These are phyloP conservation scores for Labroides dimidiatus DNA, from an alignment of 2,797 vertebrate genomes.

Conservation along the genomic window DNA sequence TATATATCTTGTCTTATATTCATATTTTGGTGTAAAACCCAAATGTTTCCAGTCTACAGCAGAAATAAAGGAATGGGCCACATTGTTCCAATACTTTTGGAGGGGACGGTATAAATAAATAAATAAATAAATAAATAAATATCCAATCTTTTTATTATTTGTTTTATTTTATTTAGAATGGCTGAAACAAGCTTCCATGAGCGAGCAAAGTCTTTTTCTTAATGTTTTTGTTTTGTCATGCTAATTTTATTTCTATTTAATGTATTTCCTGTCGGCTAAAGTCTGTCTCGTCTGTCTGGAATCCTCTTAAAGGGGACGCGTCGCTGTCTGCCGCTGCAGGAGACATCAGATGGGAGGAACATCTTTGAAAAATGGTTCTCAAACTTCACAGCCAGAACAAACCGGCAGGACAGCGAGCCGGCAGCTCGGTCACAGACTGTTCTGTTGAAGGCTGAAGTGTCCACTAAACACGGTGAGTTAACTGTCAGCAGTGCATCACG, in stretches of 20 bases:
- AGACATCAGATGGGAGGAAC: slow-evolving; percentile 28
- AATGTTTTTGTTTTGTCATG: background rate
- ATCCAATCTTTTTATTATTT: too few species aligned
- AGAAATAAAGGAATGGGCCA: too few species aligned
- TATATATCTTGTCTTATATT: too few species aligned
- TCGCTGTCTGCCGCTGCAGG: slow-evolving; percentile 63
- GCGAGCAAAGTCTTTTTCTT: too few species aligned
- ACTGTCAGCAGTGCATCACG: background rate
- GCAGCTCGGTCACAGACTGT: slow-evolving; percentile 8
- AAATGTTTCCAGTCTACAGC: too few species aligned
- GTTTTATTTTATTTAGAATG: too few species aligned
- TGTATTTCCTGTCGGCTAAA: slow-evolving; percentile 76
- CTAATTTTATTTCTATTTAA: background rate
- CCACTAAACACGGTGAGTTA: slow-evolving; percentile 62
- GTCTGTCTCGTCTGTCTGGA: slow-evolving; percentile 80
- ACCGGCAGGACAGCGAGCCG: slow-evolving; percentile 34
- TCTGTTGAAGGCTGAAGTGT: slow-evolving; percentile 26
- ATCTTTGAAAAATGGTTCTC: slow-evolving; percentile 44
- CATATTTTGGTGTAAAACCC: too few species aligned
- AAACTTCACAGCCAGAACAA: slow-evolving; percentile 36
- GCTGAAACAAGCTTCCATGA: too few species aligned
- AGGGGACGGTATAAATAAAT: too few species aligned
- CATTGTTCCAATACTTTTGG: too few species aligned
- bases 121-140: too few species aligned
- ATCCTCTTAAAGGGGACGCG: slow-evolving; percentile 78